Percentiles rank a stretch among this genome's conserved stretches.
Conservation (phyloP, 2,888 invertebrate genomes). For the Acanthococcus lagerstroemiae region DNA sequence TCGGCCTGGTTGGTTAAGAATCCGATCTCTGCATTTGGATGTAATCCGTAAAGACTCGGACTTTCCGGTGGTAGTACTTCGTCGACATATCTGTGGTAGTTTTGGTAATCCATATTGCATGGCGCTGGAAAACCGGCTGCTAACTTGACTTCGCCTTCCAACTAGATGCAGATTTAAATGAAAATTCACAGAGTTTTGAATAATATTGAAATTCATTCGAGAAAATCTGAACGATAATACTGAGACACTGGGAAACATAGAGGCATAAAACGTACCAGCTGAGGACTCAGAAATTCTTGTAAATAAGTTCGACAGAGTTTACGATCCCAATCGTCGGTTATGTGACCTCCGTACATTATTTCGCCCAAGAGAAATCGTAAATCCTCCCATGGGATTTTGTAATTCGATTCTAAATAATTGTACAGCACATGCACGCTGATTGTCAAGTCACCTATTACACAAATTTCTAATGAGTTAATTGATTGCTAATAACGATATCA, state of each 20-base stretch:
- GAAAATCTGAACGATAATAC: neutral
- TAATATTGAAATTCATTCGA: neutral
- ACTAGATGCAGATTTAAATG: slow-evolving; percentile 42
- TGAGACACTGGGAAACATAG: neutral
- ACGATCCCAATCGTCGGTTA: slow-evolving; percentile 93
- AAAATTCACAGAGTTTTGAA: neutral
- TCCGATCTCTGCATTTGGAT: slow-evolving; percentile 91
- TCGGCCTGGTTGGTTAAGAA: slow-evolving; percentile 80
- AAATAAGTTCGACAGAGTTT: slow-evolving; percentile 75
- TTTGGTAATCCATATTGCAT: slow-evolving; percentile 73
- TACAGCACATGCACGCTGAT: slow-evolving; percentile 83
- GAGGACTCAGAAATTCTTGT: slow-evolving; percentile 76
- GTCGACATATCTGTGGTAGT: slow-evolving; percentile 82
- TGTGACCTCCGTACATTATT: slow-evolving; percentile 96
- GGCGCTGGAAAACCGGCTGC: slow-evolving; percentile 80
- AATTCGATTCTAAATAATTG: slow-evolving; percentile 83
- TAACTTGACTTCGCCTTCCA: slow-evolving; percentile 72
- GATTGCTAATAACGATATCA: neutral
- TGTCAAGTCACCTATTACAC: slow-evolving; percentile 65
- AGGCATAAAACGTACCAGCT: slow-evolving; percentile 51
- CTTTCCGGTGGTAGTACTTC: slow-evolving; percentile 77
- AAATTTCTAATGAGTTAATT: neutral
- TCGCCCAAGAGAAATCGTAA: slow-evolving; percentile 88
- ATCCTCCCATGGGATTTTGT: slow-evolving; percentile 87
- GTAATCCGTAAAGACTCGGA: slow-evolving; percentile 81